Conservation (phyloP, 2,888 invertebrate species). For the Corbicula japonica region DNA sequence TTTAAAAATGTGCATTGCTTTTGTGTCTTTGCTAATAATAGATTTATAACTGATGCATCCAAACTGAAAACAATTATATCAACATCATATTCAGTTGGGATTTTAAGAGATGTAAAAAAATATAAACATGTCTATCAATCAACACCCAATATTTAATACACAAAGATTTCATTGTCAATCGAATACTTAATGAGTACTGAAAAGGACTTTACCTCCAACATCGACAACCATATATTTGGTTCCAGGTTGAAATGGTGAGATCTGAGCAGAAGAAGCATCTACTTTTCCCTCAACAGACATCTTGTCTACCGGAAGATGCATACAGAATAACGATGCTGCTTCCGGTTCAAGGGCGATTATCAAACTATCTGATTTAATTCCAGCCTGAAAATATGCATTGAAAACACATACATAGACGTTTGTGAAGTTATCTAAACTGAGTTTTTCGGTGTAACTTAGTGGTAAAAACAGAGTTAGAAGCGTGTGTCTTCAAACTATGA, state of each 20-base stretch:
- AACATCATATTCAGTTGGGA: neutral
- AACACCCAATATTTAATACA: neutral
- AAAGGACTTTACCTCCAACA: slow-evolving; percentile 55
- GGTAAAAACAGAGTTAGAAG: too few relatives aligned
- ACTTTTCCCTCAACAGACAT: slow-evolving; percentile 14
- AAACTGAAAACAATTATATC: neutral
- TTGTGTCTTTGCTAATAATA: neutral
- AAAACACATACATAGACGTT: too few relatives aligned
- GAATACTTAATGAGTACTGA: neutral
- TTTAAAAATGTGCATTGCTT: neutral
- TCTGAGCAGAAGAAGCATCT: neutral
- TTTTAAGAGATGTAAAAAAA: neutral
- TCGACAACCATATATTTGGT: slow-evolving; percentile 63
- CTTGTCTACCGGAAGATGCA: slow-evolving; percentile 52
- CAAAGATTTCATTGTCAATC: neutral
- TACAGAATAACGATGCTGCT: slow-evolving; percentile 64
- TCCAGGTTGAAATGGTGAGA: slow-evolving; percentile 33
- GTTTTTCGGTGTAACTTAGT: too few relatives aligned
- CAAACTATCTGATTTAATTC: slow-evolving; percentile 44
- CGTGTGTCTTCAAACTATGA: too few relatives aligned
- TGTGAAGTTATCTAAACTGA: too few relatives aligned
- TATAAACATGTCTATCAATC: neutral
- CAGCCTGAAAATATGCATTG: slow-evolving; percentile 50
- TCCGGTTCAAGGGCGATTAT: slow-evolving; percentile 66
- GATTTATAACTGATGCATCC: too few relatives aligned